Conservation (phyloP, 1,140 invertebrate species). For the Nephila pilipes region DNA sequence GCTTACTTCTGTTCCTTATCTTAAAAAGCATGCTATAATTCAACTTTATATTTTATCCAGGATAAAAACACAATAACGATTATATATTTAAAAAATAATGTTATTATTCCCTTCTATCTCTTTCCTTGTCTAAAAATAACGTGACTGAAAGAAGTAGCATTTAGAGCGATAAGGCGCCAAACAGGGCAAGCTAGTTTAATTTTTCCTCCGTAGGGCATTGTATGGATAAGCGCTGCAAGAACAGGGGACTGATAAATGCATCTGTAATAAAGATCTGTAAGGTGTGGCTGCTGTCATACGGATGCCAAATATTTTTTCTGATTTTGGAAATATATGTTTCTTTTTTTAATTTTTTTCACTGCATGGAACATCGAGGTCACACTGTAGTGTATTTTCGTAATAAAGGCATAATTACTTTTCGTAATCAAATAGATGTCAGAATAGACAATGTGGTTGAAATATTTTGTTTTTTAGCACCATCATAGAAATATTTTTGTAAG, state of each 20-base stretch:
- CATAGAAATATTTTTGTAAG: no score
- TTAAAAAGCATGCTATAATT: no score
- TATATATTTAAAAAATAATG: no score
- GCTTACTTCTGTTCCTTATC: no score
- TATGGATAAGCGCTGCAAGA: neutral
- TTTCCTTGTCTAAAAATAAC: no score
- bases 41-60: no score
- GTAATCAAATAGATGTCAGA: neutral
- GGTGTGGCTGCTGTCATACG: constrained; percentile 43
- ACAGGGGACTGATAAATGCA: neutral
- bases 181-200: neutral
- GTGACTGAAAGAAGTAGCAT: no score
- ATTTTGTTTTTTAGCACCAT: no score
- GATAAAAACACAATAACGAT: no score
- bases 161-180: neutral
- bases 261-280: constrained; percentile 40
- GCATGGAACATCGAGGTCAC: neutral
- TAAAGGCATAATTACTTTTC: neutral
- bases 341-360: neutral
- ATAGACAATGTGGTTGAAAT: neutral
- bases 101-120: no score
- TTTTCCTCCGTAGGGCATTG: neutral
- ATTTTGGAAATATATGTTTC: neutral
- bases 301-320: constrained; percentile 36
- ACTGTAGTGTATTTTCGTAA: neutral